phyloP scores from a whole-genome alignment of 2,797 vertebrate species.

The Acrossocheilus fasciatus region DNA sequence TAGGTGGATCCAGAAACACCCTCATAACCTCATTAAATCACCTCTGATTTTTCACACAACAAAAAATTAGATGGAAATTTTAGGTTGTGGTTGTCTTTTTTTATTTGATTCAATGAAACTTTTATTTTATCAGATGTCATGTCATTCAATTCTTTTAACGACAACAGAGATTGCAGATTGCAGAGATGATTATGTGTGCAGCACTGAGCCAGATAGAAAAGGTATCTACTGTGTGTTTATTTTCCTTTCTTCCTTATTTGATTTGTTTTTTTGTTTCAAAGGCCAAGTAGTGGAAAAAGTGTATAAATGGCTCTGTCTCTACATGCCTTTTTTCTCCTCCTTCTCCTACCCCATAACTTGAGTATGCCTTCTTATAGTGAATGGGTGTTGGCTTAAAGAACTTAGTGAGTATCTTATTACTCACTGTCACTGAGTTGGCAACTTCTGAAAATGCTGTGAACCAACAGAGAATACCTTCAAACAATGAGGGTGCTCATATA shows the following conservation, averaged over 20 bases:
- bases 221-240: neutral
- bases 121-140: neutral
- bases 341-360: slow-evolving; percentile 9
- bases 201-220: neutral
- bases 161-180: neutral
- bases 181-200: neutral
- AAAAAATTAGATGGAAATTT: neutral
- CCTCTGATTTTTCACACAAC: neutral
- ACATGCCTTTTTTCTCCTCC: slow-evolving; percentile 27
- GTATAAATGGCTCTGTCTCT: neutral
- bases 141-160: neutral
- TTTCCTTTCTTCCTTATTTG: neutral
- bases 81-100: neutral
- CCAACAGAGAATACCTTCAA: slow-evolving; percentile 19
- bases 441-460: slow-evolving; percentile 11
- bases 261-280: slow-evolving; percentile 3
- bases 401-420: slow-evolving; percentile 5
- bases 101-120: neutral
- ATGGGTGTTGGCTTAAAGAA: slow-evolving; percentile 32
- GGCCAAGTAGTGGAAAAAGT: slow-evolving; percentile 2
- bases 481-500: slow-evolving; percentile 25
- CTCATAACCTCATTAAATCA: neutral
- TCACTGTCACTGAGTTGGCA: slow-evolving; percentile 12
- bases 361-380: slow-evolving; percentile 16
- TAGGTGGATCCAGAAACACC: slow-evolving; percentile 24